Evolutionary conservation across 2,797 vertebrate genomes (phyloP), one percentile per base, ranked within the genome.

Genomic region (Glyptemys insculpta): DNA sequence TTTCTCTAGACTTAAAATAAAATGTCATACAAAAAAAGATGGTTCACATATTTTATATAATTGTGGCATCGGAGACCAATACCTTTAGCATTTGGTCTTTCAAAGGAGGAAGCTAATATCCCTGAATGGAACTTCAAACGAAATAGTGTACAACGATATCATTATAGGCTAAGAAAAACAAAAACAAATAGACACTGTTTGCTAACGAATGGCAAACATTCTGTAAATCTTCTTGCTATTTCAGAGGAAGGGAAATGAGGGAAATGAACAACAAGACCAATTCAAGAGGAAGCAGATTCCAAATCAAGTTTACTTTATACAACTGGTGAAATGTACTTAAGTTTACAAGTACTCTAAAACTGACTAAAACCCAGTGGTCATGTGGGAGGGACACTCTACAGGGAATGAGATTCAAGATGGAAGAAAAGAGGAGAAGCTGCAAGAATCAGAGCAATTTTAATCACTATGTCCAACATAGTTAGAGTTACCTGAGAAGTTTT

Each of bases 31-130:
- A 76, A 29, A 76, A 74, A 29, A 25, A 47, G 65, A 47, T 47
- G 23, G 41, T 41, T 76, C n/a, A 34, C 59, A 54, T 44, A 5
- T 83, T 86, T 57, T 83, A 37, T 74, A 59, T 85, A 79, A 56
- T 29, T 83, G 85, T 81, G 56, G 79, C 37, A 72, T 79, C 80
- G 44, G 52, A 25, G 50, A 27, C 56, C 0, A 2, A 2, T 0
- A 0, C 9, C 4, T 47, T 83, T 0, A 0, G 8, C 34, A 16
- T 52, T 18, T 18, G 16, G 16, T 65, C 62, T 65, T 68, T 68
- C 19, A 68, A 37, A 62, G 50, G 19, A 78, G 52, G 72, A 84
- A 88, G 37, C 78, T n/a, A 11, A 4, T 2, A 41, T 68, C 6
- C 34, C 9, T 12, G 47, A 54, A 10, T 29, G n/a, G 23, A 52